phyloP scores from a whole-genome alignment of 1,140 invertebrate genomes.

The Mesaphorura yosii region DNA sequence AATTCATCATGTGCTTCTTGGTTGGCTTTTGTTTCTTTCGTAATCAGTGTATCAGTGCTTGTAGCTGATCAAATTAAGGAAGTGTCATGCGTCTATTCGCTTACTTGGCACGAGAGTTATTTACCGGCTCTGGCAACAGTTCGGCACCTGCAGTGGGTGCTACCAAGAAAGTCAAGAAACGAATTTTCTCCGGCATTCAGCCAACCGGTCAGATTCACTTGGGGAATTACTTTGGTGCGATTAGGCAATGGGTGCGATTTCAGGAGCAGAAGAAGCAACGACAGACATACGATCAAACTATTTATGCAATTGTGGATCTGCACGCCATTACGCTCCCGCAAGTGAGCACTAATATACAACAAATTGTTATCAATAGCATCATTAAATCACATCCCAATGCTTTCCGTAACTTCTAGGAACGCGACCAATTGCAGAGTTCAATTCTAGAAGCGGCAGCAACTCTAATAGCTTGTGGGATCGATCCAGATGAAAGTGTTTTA shows the following conservation, averaged over 20 bases:
- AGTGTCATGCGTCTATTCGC: no score
- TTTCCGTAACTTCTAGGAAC: conserved; percentile 45
- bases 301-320: conserved; percentile 83
- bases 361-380: background rate
- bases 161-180: conserved; percentile 32
- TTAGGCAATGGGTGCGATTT: conserved; percentile 70
- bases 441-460: conserved; percentile 67
- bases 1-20: no score
- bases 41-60: no score
- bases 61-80: no score
- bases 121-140: no score
- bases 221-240: conserved; percentile 93
- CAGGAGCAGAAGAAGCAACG: conserved; percentile 55
- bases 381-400: background rate
- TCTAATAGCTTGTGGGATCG: conserved; percentile 80
- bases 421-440: conserved; percentile 51
- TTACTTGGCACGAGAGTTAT: no score
- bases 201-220: conserved; percentile 88
- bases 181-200: conserved; percentile 87
- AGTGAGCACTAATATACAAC: conserved; percentile 37
- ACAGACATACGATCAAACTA: conserved; percentile 52
- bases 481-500: conserved; percentile 66
- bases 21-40: no score
- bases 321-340: conserved; percentile 85
- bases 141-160: background rate